Base-by-base conservation (phyloP, 2,888 invertebrate species). In the Campoplex nolae region DNA sequence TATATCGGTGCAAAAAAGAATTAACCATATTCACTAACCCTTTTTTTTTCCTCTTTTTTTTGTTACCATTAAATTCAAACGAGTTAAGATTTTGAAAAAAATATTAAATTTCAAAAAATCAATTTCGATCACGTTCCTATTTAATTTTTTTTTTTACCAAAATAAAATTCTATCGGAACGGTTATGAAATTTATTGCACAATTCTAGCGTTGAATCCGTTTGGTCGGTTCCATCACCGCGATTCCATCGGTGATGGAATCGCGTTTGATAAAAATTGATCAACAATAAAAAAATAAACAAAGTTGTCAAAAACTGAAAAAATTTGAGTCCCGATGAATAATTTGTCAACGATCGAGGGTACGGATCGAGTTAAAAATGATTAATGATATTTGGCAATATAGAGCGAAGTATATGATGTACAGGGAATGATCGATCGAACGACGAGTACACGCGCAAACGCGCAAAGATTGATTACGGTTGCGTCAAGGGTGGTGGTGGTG, bases 391-490 rank as follows among this genome's bases (percentile, higher is more conserved):
- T 42, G 11, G 7, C 38, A 35, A 35, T 38, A 56, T 51, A 67
- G 32, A 89, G 86, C 89, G 86, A 83, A 88, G 87, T 90, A 91
- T 16, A 91, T 16, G 62, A 62, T 62, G 32, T 62, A 32, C 6
- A 16, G 62, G 32, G 32, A 62, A 62, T 62, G 62, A 92, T 92
- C 92, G 90, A 92, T 92, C 89, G 86, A 86, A 80, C 83, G 78
- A 67, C 58, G 13, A 56, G 83, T 77, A 87, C 88, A 88, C 87
- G 90, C 91, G 92, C 91, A 89, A 89, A 87, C 88, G 90, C 89
- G 81, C 88, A 83, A 82, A 71, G 77, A 83, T 83, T 73, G 78
- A 76, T 62, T 62, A 86, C 56, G 54, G 38, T 35, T 48, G 73
- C 23, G 35, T 11, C 38, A 38, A 38, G 56, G 77, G 76, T 65